Percentiles rank a stretch among this genome's conserved stretches.
Evolutionary conservation across 1,140 invertebrate genomes (phyloP).

Genomic region (Centruroides sculpturatus): DNA sequence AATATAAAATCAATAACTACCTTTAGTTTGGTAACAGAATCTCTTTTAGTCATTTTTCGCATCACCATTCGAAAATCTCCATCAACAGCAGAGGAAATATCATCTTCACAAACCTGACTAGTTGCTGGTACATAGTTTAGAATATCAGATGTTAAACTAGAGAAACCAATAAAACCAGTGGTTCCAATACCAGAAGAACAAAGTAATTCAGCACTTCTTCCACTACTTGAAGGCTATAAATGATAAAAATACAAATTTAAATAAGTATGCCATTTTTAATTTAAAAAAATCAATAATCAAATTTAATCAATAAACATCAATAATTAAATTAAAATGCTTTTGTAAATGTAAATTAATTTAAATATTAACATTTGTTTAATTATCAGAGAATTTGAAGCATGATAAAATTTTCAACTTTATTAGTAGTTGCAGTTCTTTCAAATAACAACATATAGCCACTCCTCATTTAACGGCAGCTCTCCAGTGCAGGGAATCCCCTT

Average conservation of each 20-base stretch:
- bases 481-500: too few relatives aligned
- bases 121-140: conserved; percentile 42
- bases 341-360: too few relatives aligned
- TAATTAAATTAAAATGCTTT: too few relatives aligned
- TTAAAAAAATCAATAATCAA: too few relatives aligned
- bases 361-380: too few relatives aligned
- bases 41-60: conserved; percentile 58
- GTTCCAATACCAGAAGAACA: conserved; percentile 28
- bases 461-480: too few relatives aligned
- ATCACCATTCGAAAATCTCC: conserved; percentile 32
- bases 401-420: too few relatives aligned
- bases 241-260: conserved; percentile 23
- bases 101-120: conserved; percentile 33
- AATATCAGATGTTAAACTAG: conserved; percentile 32
- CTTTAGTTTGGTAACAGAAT: conserved; percentile 69
- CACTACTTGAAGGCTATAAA: conserved; percentile 60
- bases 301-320: too few relatives aligned
- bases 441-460: too few relatives aligned
- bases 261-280: neutral
- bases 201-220: conserved; percentile 57
- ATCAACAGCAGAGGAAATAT: conserved; percentile 31
- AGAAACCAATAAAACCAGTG: conserved; percentile 50
- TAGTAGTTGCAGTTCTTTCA: too few relatives aligned
- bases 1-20: conserved; percentile 27
- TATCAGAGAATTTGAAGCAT: too few relatives aligned